Conservation (phyloP, 2,113 vertebrate species). For the Chiloscyllium plagiosum region DNA sequence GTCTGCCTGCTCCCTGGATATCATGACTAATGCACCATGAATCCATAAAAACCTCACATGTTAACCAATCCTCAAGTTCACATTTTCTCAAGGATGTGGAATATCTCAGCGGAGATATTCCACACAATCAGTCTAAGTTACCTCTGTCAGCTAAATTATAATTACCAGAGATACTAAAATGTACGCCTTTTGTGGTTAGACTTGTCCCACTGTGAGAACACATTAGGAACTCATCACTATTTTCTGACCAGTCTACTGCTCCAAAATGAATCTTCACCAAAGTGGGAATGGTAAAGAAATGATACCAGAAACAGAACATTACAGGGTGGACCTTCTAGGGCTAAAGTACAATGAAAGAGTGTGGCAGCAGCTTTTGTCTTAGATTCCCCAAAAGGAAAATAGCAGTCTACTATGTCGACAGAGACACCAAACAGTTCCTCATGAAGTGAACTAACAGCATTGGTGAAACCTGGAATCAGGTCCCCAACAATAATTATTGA, state of each 20-base stretch:
- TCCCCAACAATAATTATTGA: neutral
- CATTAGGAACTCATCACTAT: neutral
- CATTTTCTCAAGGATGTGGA: neutral
- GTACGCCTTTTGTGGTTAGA: neutral
- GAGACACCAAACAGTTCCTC: neutral
- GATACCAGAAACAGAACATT: neutral
- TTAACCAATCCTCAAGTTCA: neutral
- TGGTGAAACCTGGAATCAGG: neutral
- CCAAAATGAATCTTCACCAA: neutral
- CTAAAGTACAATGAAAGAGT: neutral
- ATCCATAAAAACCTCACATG: neutral
- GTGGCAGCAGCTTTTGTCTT: neutral
- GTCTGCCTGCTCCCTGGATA: neutral
- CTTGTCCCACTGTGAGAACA: neutral
- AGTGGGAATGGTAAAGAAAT: neutral
- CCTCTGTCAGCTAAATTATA: neutral
- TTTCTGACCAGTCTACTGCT: neutral
- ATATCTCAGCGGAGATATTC: neutral
- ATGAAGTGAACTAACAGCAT: neutral
- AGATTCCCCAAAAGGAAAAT: neutral
- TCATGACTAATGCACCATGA: neutral
- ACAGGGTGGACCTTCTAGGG: neutral
- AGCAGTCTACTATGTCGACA: neutral
- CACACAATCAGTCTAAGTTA: neutral
- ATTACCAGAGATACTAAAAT: neutral